These are phyloP conservation scores for Himalopsyche kuldschensis DNA, from an alignment of 2,888 invertebrate genomes.

Conservation along the genomic window DNA sequence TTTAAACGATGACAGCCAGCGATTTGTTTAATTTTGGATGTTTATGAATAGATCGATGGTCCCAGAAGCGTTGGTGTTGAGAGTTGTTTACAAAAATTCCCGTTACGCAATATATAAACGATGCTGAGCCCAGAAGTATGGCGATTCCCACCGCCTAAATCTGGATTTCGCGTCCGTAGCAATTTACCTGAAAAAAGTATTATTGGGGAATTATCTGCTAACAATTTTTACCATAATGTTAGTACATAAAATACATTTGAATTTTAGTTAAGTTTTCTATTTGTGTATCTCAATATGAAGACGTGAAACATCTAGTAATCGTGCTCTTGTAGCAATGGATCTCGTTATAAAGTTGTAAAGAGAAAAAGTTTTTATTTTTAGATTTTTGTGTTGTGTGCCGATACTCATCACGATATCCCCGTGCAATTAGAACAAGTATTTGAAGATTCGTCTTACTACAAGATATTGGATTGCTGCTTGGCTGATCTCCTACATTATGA, in stretches of 20 bases:
- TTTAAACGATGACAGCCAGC: not conserved
- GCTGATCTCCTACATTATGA: conserved; percentile 52
- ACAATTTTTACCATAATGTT: conserved; percentile 60
- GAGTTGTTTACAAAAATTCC: conserved; percentile 11
- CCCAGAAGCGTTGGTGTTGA: not conserved
- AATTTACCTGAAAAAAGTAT: conserved; percentile 9
- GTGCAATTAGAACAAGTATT: conserved; percentile 47
- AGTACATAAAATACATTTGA: conserved; percentile 39
- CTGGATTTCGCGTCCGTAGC: not conserved
- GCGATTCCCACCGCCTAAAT: conserved; percentile 53
- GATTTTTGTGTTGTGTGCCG: conserved; percentile 60
- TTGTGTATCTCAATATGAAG: not conserved
- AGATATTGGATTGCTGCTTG: conserved; percentile 50
- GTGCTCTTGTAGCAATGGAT: not conserved
- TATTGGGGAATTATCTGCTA: conserved; percentile 44
- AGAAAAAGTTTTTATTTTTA: conserved; percentile 44
- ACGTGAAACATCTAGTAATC: not conserved
- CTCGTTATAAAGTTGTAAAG: conserved; percentile 37
- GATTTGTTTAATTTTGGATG: conserved; percentile 5
- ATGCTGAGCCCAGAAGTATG: conserved; percentile 64
- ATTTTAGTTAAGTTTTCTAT: not conserved
- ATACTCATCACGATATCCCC: conserved; percentile 49
- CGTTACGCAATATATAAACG: conserved; percentile 38
- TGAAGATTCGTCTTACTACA: conserved; percentile 60
- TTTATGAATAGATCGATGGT: conserved; percentile 6